Evolutionary conservation across 2,113 vertebrate species (phyloP), one percentile per base, ranked within the genome.

Genomic region (Sturnira hondurensis): DNA sequence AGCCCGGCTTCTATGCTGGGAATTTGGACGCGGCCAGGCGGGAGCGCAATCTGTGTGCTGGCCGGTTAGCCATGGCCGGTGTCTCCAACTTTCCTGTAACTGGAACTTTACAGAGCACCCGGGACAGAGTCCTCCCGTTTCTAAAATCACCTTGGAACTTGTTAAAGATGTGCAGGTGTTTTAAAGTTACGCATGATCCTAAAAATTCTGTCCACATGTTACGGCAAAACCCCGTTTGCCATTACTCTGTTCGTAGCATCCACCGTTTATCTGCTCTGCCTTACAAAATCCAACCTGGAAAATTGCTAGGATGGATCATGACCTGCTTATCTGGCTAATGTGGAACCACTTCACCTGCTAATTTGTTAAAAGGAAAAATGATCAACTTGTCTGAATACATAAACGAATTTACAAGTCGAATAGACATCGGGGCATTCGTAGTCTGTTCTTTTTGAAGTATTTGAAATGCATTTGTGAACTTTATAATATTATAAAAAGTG

Each of bases 381-480:
- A n/a, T 80, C n/a, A 4, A 14, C 28, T 77, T 36, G 11, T 15
- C 61, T 68, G 83, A 83, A 6, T 36, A 31, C 8, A 1, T 67
- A 52, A 28, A 36, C 70, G 20, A 11, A 20, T 83, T 43, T 58
- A 36, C 3, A 47, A 68, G 82, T 80, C 71, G 52, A 17, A 22
- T 6, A 14, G 50, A n/a, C 5, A 1, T 61, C 24, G 50, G 22
- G 31, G 43, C 52, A 24, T 16, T 81, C 93, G 31, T 70, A 41
- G 17, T 92, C 24, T 5, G 22, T 82, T 91, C 17, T 81, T 97
- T 87, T 50, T 16, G 20, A 87, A 93, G 50, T 38, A 58, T 73
- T 80, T 88, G 36, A 68, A 50, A 77, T 68, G 54, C 17, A 26
- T 41, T 38, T 93, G 76, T 20, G n/a, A 91, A 81, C 63, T 68